Evolutionary conservation across 2,797 vertebrate species (phyloP), one percentile per base, ranked within the genome.

Genomic region (Tenualosa thibaudeaui): DNA sequence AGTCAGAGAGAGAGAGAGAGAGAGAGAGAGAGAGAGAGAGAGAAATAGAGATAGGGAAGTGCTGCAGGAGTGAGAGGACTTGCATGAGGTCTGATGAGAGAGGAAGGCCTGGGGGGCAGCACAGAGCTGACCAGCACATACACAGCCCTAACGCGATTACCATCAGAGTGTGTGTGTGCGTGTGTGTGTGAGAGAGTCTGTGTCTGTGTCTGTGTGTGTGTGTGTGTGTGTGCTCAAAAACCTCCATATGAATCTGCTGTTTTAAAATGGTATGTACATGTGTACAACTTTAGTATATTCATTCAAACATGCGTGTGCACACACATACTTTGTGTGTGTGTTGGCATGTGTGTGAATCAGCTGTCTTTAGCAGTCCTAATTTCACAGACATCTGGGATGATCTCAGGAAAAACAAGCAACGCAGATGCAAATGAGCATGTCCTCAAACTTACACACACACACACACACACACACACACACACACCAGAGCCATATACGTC

Each of bases 31-130:
- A 26, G 13, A 87, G 81, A 12, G 71, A 22, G 82, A 81, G 60
- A 90, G 81, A 83, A 85, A 88, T 88, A 90, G 86, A 88, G 89
- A n/a, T 85, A 86, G 49, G 83, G 89, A 85, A 90, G 89, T 22
- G 17, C 83, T 85, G 91, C 89, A 83, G 90, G 89, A 89, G 91
- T 91, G 90, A 90, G 87, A 89, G 89, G 90, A 95, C 95, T 95
- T 94, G 93, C 93, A 95, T 95, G 93, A 94, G 92, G 84, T 84
- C 89, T 85, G 91, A 93, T 92, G 92, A 88, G 89, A 85, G 88
- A 82, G 89, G 93, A 91, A 89, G 88, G 92, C 91, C 93, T 94
- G 88, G 84, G 84, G 89, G 93, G 93, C 91, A 90, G 87, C 87
- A 82, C 89, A 87, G 90, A 87, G 86, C 88, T 87, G 91, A 90